These are phyloP conservation scores for Teleogryllus oceanicus DNA, from an alignment of 2,888 invertebrate genomes.

Conservation along the genomic window DNA sequence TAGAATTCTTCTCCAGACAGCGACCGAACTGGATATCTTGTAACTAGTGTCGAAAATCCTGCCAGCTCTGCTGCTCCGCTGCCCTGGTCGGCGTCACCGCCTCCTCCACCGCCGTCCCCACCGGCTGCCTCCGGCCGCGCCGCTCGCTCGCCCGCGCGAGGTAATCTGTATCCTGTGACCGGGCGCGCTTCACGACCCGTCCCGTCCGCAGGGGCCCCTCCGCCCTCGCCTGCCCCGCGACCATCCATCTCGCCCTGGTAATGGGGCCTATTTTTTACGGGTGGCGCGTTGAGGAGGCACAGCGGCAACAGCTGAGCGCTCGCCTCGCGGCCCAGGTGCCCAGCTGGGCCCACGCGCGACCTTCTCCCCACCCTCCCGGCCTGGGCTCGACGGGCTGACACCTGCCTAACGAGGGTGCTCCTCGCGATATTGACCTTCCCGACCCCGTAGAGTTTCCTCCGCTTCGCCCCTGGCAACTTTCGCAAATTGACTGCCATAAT, in stretches of 20 bases:
- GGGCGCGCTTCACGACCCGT: neutral
- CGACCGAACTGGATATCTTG: too few relatives aligned
- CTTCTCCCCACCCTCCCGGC: neutral
- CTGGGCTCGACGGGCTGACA: neutral
- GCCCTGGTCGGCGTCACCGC: neutral
- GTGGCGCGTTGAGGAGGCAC: neutral
- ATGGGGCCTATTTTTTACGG: neutral
- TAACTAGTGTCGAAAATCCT: too few relatives aligned
- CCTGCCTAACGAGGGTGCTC: neutral
- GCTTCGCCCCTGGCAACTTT: too few relatives aligned
- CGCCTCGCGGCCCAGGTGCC: neutral
- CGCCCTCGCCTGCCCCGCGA: neutral
- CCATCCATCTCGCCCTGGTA: conserved; percentile 9
- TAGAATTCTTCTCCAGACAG: too few relatives aligned
- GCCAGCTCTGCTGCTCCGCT: too few relatives aligned
- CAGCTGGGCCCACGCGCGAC: neutral
- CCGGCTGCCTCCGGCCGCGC: neutral
- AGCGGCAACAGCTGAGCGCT: conserved; percentile 1
- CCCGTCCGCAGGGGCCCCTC: neutral
- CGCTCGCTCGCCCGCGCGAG: neutral
- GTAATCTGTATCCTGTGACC: neutral
- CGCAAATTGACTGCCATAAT: too few relatives aligned
- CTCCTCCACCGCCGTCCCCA: neutral
- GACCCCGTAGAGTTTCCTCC: too few relatives aligned
- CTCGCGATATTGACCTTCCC: neutral